Evolutionary conservation across 1,140 invertebrate genomes (phyloP), one percentile per base, ranked within the genome.

Genomic region (Copidosoma floridanum): DNA sequence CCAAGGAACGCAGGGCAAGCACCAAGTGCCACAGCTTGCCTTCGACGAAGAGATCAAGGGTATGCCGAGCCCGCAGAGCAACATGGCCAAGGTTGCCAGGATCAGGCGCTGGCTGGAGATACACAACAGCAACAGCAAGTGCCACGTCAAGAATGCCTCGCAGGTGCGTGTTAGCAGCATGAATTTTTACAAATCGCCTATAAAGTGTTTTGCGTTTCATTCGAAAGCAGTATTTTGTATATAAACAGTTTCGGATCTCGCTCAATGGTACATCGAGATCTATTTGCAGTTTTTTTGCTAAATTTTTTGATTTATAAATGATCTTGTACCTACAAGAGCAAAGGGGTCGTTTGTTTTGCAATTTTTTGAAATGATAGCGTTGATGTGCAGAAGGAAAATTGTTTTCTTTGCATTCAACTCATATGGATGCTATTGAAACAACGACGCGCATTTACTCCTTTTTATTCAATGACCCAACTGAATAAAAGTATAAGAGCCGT

Each of bases 71-170:
- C 35, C 32, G 2, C 61, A 63, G 12, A 82, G 75, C 48, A 79
- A 80, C 65, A 76, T 82, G 29, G 82, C 77, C 1, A 88, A 89
- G 72, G 85, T 87, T 72, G 83, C 84, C 0, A 79, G 87, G 43
- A 85, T 89, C 35, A 88, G 86, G 68, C 85, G 88, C 71, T 88
- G 87, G 87, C 70, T 89, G 54, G 85, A 71, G 0, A 58, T 65
- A 7, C 68, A 68, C 3, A 64, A 70, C 57, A 67, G 70, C 38
- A 74, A 74, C 8, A 68, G 63, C 55, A 70, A 58, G 44, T 67
- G 65, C 11, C 29, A 32, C 29, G 29, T 32, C n/a, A n/a, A n/a
- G n/a, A n/a, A n/a, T n/a, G 62, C 65, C 11, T 69, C 65, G 8
- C 72, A 78, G 70, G 76, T 78, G 55, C 64, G 63, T 63, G 20